These are phyloP conservation scores for Crenuchus spilurus DNA, from an alignment of 2,797 vertebrate species.

Conservation along the genomic window DNA sequence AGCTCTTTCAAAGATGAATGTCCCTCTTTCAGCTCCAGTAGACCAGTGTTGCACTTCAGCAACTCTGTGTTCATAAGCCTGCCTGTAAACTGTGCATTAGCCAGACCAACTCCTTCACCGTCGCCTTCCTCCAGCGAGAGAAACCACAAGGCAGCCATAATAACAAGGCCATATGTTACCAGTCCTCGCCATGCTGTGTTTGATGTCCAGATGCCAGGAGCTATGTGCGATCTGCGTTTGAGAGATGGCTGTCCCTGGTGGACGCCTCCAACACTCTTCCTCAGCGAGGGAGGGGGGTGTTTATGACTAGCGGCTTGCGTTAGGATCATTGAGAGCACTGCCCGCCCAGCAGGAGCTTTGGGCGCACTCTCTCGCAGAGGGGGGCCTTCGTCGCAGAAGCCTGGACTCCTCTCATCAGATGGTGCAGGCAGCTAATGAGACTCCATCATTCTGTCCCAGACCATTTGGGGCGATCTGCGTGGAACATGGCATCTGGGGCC, in stretches of 20 bases:
- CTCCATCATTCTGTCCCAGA: slow-evolving; percentile 59
- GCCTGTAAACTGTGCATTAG: slow-evolving; percentile 10
- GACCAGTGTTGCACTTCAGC: neutral
- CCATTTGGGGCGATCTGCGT: slow-evolving; percentile 57
- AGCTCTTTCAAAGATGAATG: neutral
- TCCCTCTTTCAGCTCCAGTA: neutral
- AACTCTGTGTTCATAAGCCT: neutral
- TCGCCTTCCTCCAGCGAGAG: slow-evolving; percentile 2
- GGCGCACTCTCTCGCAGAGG: slow-evolving; percentile 38
- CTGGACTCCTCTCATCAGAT: slow-evolving; percentile 52
- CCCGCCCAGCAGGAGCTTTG: slow-evolving; percentile 33
- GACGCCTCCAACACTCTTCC: slow-evolving; percentile 17
- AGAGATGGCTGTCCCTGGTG: slow-evolving; percentile 42
- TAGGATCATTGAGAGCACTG: slow-evolving; percentile 24
- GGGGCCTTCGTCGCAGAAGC: slow-evolving; percentile 25
- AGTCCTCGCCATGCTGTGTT: slow-evolving; percentile 59
- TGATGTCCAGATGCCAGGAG: slow-evolving; percentile 72
- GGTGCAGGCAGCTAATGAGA: slow-evolving; percentile 59
- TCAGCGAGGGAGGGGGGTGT: slow-evolving; percentile 8
- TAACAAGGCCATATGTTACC: slow-evolving; percentile 66
- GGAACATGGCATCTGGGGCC: slow-evolving; percentile 49
- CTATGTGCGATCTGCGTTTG: slow-evolving; percentile 66
- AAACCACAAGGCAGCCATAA: slow-evolving; percentile 45
- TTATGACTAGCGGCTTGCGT: neutral
- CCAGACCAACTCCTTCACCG: slow-evolving; percentile 30